Base-by-base conservation (phyloP, 2,113 vertebrate genomes). In the Hemibagrus wyckioides region DNA sequence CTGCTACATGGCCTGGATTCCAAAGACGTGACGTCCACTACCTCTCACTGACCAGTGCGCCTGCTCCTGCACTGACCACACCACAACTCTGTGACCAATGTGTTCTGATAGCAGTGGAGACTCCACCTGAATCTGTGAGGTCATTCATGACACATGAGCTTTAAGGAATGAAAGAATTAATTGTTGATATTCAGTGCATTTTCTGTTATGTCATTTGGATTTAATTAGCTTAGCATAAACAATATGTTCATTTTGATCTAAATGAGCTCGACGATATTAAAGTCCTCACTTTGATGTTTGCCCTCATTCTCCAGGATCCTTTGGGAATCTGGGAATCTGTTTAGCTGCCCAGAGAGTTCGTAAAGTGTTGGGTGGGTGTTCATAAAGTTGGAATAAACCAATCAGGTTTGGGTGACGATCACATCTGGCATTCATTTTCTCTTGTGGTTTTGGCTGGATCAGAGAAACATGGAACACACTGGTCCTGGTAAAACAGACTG, bases 371-470 rank as follows among this genome's bases (percentile, higher is more conserved):
- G 75, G 73, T 79, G 75, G 75, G 48, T 52, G 44, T 30, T 79
- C 73, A 21, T 52, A 79, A 54, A 71, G 19, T 36, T 54, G 30
- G 48, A 84, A 50, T 52, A 69, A 54, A 84, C 41, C 82, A 69
- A 69, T 69, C 65, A 52, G 13, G n/a, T 79, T n/a, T 33, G 59
- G 80, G 33, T 82, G 39, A 63, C 57, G 2, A 63, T 61, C 82
- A 84, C 82, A 69, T 84, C 63, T 84, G 82, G 82, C 57, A 39
- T 69, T 33, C 82, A 69, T 84, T 84, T 84, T 71, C 82, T 69
- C 7, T 21, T 71, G 63, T 71, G 81, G 81, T 67, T 83, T 83
- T 75, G 81, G 80, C 59, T 2, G 25, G 14, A 81, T 28, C 33
- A 4, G 54, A 81, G 80, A 10, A 59, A 59, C 10, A 25, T 41